A percentile compares a stretch with the other conserved stretches of the same genome.
phyloP scores from a whole-genome alignment of 2,888 invertebrate species.

The Trypoxylon attenuatum region DNA sequence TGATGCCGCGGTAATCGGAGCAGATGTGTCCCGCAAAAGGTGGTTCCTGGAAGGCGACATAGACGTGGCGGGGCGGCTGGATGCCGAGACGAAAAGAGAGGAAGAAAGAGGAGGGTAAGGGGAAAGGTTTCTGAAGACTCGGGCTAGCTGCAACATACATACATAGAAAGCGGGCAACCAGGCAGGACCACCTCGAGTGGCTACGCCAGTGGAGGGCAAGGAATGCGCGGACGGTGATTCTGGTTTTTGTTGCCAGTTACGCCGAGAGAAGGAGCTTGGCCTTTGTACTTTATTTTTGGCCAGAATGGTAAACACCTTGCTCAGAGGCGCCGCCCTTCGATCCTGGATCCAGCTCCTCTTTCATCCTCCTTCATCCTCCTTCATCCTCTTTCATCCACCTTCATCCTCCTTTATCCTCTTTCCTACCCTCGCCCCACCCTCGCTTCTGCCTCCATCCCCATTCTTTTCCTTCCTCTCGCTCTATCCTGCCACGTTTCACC shows the following conservation, averaged over 20 bases:
- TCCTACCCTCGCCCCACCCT: background rate
- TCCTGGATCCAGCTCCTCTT: constrained; percentile 40
- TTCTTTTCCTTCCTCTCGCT: no score
- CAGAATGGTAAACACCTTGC: constrained; percentile 73
- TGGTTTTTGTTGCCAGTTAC: constrained; percentile 67
- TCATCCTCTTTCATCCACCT: constrained; percentile 21
- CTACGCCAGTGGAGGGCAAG: constrained; percentile 57
- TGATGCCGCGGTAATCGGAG: constrained; percentile 52
- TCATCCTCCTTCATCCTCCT: constrained; percentile 17
- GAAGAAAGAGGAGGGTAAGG: no score
- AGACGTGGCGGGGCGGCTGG: no score
- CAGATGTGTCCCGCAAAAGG: constrained; percentile 52
- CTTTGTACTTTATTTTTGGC: constrained; percentile 70
- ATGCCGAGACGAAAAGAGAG: no score
- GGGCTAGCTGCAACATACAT: no score
- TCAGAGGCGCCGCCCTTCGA: constrained; percentile 69
- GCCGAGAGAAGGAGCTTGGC: constrained; percentile 50
- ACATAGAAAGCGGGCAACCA: no score
- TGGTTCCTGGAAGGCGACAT: constrained; percentile 55
- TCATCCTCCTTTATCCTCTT: constrained; percentile 5
- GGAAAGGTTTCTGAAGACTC: background rate
- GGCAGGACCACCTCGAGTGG: constrained; percentile 26
- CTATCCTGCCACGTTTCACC: no score
- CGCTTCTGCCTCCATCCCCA: constrained; percentile 31
- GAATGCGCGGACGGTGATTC: constrained; percentile 65